Conservation (phyloP, 2,797 vertebrate species). For the Tamandua tetradactyla region DNA sequence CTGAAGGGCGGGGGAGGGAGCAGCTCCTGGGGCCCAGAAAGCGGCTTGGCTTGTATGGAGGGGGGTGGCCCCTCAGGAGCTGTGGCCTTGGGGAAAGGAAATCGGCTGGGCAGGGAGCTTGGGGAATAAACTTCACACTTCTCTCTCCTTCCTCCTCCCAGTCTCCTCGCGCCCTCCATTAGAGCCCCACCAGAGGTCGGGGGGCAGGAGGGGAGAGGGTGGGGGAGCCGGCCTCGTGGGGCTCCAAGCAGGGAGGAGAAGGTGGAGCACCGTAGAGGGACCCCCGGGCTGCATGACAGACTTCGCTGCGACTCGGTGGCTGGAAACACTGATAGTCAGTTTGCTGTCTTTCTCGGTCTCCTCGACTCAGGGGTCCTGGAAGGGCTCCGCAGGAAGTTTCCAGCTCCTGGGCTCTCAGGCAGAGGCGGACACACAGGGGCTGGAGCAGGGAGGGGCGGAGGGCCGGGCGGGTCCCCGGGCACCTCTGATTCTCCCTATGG, state of each 20-base stretch:
- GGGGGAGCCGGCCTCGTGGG: background rate
- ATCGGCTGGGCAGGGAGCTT: too few species aligned
- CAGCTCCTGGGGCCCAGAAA: background rate
- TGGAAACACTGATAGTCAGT: accelerated
- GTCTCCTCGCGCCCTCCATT: too few species aligned
- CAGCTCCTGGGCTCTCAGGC: background rate
- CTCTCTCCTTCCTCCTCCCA: too few species aligned
- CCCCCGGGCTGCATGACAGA: background rate
- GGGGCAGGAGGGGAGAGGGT: too few species aligned
- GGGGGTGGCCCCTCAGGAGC: background rate
- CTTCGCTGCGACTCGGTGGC: accelerated
- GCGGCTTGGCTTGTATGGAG: too few species aligned
- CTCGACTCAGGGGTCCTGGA: background rate
- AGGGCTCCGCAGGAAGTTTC: background rate
- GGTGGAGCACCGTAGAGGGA: too few species aligned
- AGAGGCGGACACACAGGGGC: background rate
- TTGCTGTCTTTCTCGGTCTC: background rate
- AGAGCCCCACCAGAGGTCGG: background rate
- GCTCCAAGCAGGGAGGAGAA: background rate
- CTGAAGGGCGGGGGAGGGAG: background rate
- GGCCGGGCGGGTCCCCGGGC: background rate
- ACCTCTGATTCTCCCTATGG: background rate
- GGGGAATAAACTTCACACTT: too few species aligned
- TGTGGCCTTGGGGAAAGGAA: background rate
- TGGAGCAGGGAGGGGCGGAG: too few species aligned